phyloP scores from a whole-genome alignment of 2,797 vertebrate genomes.

The Erpetoichthys calabaricus region DNA sequence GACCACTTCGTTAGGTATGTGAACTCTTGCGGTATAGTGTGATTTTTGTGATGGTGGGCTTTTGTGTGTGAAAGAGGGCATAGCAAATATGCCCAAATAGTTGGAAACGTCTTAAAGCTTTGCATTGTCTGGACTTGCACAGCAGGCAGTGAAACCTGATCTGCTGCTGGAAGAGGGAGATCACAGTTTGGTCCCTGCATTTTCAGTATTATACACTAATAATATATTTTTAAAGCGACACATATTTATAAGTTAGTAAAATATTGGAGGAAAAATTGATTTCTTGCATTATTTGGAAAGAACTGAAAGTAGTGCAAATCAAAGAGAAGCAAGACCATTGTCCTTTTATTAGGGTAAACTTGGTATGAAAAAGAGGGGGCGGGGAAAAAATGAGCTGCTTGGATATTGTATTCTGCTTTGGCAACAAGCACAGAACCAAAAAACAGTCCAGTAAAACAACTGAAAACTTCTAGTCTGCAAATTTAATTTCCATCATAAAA shows the following conservation, averaged over 20 bases:
- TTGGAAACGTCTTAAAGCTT: conserved; percentile 5
- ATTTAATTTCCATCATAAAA: too few species aligned
- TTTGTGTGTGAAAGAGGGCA: conserved; percentile 4
- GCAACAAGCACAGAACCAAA: not conserved
- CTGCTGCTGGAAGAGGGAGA: conserved; percentile 1
- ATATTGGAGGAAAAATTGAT: not conserved
- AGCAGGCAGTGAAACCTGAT: conserved; percentile 12
- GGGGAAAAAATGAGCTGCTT: not conserved
- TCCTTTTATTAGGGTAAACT: not conserved
- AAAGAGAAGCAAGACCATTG: too few species aligned
- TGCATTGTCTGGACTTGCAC: conserved; percentile 10
- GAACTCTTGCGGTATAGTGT: conserved; percentile 2
- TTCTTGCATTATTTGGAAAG: too few species aligned
- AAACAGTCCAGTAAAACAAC: not conserved
- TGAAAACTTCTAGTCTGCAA: not conserved
- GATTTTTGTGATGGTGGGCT: not conserved
- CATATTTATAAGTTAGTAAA: not conserved
- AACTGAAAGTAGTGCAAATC: too few species aligned
- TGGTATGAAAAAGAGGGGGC: not conserved
- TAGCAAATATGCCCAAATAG: conserved; percentile 5
- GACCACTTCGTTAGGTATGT: conserved; percentile 40
- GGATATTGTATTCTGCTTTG: not conserved
- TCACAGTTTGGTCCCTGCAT: conserved; percentile 7
- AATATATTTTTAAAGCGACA: not conserved
- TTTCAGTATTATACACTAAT: not conserved